Base-by-base conservation (phyloP, 1,140 invertebrate genomes). In the Cyrtorhinus lividipennis region DNA sequence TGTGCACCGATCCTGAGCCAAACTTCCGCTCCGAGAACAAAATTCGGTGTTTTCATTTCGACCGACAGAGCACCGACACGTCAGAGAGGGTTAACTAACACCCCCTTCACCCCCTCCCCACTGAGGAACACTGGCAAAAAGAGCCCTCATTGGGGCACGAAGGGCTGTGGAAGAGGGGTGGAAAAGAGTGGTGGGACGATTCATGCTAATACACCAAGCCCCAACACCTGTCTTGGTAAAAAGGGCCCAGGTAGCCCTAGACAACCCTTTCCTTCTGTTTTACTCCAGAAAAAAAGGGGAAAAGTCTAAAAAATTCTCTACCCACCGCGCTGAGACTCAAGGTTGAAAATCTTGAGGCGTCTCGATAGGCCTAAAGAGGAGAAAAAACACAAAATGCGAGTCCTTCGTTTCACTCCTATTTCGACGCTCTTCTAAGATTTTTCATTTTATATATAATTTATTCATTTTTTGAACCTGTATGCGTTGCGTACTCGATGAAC, bases 241-340 rank as follows among this genome's bases (percentile, higher is more conserved):
- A 53, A 53, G 20, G 48, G 48, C 18, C 20, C 48, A 53, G 48
- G 48, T 53, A 53, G 10, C 18, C 12, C 48, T 20, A 53, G 48
- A 53, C 48, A 53, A 53, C 48, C 48, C 48, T 53, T 53, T 53
- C 48, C 48, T 53, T 22, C 10, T 15, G 48, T 53, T 53, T 53
- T 53, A 53, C 20, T 20, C 8, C 12, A 10, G 20, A 53, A 53
- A 53, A 53, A 53, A n/a, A 44, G 38, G 38, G 8, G 38, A 44
- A 44, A 44, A 44, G 38, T 8, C 8, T 10, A 44, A 44, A 44
- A 44, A 44, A 8, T 44, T 44, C 38, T 38, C 5, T 38, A 8
- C 30, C 30, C 30, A 15, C 30, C 15, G 30, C 30, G 30, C 30
- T 15, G 15, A 8, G 30, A 8, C 30, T 15, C 5, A 38, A 15